A percentile compares a stretch with the other conserved stretches of the same genome.
Evolutionary conservation across 2,113 vertebrate species (phyloP).

Genomic region (Tupaia chinensis): DNA sequence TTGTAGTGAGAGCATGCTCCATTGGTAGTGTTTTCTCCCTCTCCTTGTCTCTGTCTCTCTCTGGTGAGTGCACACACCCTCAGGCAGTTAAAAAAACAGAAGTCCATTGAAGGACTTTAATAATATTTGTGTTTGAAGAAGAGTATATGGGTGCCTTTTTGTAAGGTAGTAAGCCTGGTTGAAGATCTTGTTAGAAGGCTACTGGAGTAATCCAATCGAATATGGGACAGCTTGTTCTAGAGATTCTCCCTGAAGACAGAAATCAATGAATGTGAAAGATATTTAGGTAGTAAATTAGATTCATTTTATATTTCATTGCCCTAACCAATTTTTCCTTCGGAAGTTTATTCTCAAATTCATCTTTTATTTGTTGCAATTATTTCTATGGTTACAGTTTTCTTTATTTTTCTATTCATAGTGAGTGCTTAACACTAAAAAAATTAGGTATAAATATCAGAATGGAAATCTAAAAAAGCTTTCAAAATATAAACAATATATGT

Average conservation of each 20-base stretch:
- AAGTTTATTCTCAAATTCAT: conserved; percentile 19
- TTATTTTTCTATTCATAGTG: neutral
- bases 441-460: conserved; percentile 1
- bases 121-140: neutral
- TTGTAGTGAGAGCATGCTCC: too few relatives aligned
- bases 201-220: neutral
- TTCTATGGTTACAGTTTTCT: neutral
- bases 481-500: neutral
- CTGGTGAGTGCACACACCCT: too few relatives aligned
- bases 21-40: too few relatives aligned
- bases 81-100: neutral
- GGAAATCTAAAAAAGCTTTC: conserved; percentile 38
- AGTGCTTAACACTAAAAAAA: neutral
- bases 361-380: neutral
- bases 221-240: neutral
- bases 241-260: neutral
- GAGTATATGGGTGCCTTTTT: neutral
- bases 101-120: neutral
- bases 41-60: too few relatives aligned
- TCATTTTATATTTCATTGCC: neutral
- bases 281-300: neutral
- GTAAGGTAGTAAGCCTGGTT: neutral
- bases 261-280: neutral
- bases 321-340: neutral
- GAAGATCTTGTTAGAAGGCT: neutral